Evolutionary conservation across 2,113 vertebrate genomes (phyloP).

Genomic region (Cyphomyrus plagiostoma): DNA sequence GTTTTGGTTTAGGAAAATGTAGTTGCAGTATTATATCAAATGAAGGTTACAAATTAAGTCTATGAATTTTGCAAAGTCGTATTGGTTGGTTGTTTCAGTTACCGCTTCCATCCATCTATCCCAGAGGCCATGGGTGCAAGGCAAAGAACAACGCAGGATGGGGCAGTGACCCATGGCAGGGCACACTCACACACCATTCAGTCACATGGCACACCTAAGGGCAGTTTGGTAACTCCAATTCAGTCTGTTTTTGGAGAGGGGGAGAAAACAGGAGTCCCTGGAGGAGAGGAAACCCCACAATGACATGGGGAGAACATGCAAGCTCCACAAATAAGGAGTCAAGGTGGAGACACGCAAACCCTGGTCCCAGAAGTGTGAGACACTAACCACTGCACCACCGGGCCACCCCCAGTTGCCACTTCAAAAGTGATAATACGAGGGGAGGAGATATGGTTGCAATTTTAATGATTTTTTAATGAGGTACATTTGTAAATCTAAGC

Average conservation of each 20-base stretch:
- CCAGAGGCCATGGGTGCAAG: not conserved
- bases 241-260: not conserved
- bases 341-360: not conserved
- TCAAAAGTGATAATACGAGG: not conserved
- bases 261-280: not conserved
- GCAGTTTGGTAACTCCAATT: not conserved
- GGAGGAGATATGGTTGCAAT: not conserved
- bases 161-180: not conserved
- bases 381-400: not conserved
- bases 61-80: not conserved
- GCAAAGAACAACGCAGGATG: not conserved
- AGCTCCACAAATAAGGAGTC: not conserved
- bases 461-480: not conserved
- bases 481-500: not conserved
- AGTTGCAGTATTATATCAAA: not conserved
- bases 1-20: not conserved
- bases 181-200: too few species aligned
- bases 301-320: not conserved
- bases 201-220: not conserved
- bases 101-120: not conserved
- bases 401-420: not conserved
- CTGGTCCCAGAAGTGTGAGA: not conserved
- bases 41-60: not conserved
- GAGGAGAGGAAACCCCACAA: not conserved
- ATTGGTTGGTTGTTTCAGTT: not conserved